phyloP scores from a whole-genome alignment of 2,113 vertebrate genomes.

The Siniperca knerii region DNA sequence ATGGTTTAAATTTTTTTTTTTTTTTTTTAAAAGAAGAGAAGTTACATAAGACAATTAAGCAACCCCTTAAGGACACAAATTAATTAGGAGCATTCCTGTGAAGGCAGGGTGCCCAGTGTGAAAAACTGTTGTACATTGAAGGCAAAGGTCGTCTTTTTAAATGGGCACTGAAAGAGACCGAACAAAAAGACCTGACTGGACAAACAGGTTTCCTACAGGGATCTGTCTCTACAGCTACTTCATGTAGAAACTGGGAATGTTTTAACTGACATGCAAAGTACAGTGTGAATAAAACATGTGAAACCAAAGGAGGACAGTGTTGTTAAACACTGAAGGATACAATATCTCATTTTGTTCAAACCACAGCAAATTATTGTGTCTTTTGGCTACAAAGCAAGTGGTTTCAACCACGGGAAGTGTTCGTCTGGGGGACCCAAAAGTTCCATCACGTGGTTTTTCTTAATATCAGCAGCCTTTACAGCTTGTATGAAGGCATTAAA shows the following conservation, averaged over 20 bases:
- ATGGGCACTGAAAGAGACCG: slow-evolving; percentile 60
- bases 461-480: slow-evolving; percentile 63
- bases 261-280: slow-evolving; percentile 64
- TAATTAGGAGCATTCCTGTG: slow-evolving; percentile 63
- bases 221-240: slow-evolving; percentile 62
- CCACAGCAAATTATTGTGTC: slow-evolving; percentile 51
- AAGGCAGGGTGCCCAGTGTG: slow-evolving; percentile 72
- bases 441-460: slow-evolving; percentile 51
- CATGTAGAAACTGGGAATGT: slow-evolving; percentile 81
- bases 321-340: slow-evolving; percentile 48
- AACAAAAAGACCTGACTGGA: slow-evolving; percentile 44
- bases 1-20: neutral
- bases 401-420: slow-evolving; percentile 54
- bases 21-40: neutral
- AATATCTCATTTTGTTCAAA: slow-evolving; percentile 54
- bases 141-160: slow-evolving; percentile 71
- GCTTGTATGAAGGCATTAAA: slow-evolving; percentile 68
- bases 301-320: slow-evolving; percentile 50
- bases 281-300: slow-evolving; percentile 50
- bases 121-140: slow-evolving; percentile 69
- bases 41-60: slow-evolving; percentile 60
- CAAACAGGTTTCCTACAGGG: slow-evolving; percentile 55
- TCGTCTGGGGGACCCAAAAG: slow-evolving; percentile 44
- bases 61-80: slow-evolving; percentile 69
- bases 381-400: slow-evolving; percentile 69